These are phyloP conservation scores for Dendrolimus kikuchii DNA, from an alignment of 1,140 invertebrate species.

Conservation along the genomic window DNA sequence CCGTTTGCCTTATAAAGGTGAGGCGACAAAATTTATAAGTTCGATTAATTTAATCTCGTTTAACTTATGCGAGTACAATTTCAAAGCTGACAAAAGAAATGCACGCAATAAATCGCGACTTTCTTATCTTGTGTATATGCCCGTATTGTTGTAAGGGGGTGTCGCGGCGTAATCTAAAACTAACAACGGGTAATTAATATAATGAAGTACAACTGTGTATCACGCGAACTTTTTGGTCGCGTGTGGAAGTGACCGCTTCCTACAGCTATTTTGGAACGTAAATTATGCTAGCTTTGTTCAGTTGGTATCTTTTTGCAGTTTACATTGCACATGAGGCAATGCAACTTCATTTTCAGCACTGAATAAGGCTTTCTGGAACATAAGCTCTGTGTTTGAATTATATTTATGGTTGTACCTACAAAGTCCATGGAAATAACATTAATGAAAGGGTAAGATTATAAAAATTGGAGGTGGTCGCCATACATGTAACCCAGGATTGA, in stretches of 20 bases:
- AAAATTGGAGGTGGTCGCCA: no score
- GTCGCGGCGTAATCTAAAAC: slow-evolving; percentile 53
- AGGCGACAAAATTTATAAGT: slow-evolving; percentile 72
- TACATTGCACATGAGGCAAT: slow-evolving; percentile 1
- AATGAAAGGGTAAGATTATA: no score
- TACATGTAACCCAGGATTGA: no score
- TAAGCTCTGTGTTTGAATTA: no score
- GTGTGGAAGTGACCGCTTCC: slow-evolving; percentile 26
- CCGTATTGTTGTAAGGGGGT: slow-evolving; percentile 62
- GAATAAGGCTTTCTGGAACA: no score
- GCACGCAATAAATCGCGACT: slow-evolving; percentile 64
- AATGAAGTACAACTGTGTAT: slow-evolving; percentile 43
- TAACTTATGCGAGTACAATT: slow-evolving; percentile 72
- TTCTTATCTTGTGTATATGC: slow-evolving; percentile 63
- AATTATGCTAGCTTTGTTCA: slow-evolving; percentile 20
- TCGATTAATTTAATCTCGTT: slow-evolving; percentile 72
- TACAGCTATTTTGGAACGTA: slow-evolving; percentile 21
- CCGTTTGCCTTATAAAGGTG: slow-evolving; percentile 65
- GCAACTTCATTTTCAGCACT: not conserved
- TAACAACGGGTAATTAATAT: slow-evolving; percentile 67
- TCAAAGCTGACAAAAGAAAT: slow-evolving; percentile 72
- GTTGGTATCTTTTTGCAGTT: slow-evolving; percentile 14
- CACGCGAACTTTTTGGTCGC: slow-evolving; percentile 51
- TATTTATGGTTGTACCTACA: no score
- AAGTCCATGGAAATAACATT: no score